These are phyloP conservation scores for Acanthochromis polyacanthus DNA, from an alignment of 2,113 vertebrate species.

Conservation along the genomic window DNA sequence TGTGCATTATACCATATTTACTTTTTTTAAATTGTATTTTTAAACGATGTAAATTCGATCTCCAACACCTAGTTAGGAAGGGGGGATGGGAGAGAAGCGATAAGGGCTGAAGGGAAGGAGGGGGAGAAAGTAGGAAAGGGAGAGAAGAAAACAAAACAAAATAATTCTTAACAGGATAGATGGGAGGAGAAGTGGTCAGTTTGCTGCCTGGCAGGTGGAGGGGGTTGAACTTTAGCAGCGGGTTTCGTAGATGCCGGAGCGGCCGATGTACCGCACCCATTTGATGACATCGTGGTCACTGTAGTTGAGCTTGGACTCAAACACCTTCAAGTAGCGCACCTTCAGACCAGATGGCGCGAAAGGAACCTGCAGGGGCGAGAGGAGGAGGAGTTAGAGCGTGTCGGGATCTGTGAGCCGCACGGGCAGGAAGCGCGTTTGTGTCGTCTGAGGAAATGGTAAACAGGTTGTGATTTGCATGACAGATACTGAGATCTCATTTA, in stretches of 20 bases:
- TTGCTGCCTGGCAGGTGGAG: constrained; percentile 55
- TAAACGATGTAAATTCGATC: constrained; percentile 72
- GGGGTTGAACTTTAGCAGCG: constrained; percentile 90
- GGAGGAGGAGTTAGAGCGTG: background rate
- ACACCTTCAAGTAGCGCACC: constrained; percentile 99
- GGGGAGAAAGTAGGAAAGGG: constrained; percentile 47
- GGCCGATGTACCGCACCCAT: constrained; percentile 99
- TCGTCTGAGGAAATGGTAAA: background rate
- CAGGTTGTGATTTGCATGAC: constrained; percentile 23
- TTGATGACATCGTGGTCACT: constrained; percentile 99
- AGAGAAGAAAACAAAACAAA: constrained; percentile 29
- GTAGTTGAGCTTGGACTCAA: constrained; percentile 99
- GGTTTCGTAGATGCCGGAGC: constrained; percentile 99
- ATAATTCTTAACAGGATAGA: constrained; percentile 62
- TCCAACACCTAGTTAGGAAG: constrained; percentile 75
- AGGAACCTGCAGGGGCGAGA: constrained; percentile 87
- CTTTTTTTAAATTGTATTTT: constrained; percentile 43
- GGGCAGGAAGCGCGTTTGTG: constrained; percentile 13
- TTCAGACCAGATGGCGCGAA: constrained; percentile 98
- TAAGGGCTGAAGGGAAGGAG: constrained; percentile 36
- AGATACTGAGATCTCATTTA: constrained; percentile 9
- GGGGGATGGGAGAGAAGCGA: constrained; percentile 57
- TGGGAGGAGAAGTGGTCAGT: constrained; percentile 63
- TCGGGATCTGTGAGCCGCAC: constrained; percentile 10
- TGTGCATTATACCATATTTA: constrained; percentile 79